These are phyloP conservation scores for Littorina saxatilis DNA, from an alignment of 1,140 invertebrate species.

Conservation along the genomic window DNA sequence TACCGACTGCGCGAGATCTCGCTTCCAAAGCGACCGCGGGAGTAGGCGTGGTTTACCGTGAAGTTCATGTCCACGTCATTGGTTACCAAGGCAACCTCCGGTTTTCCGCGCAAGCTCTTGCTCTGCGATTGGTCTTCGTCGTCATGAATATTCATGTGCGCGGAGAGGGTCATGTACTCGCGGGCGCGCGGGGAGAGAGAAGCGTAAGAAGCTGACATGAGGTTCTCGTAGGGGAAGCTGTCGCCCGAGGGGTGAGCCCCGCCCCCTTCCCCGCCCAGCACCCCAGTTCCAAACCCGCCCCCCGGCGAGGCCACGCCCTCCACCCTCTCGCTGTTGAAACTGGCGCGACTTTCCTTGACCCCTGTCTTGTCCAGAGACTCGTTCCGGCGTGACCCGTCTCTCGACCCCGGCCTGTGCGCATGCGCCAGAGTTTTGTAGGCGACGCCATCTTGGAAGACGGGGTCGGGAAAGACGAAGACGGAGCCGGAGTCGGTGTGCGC, in stretches of 20 bases:
- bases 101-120: slow-evolving; percentile 30
- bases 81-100: slow-evolving; percentile 52
- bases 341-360: background rate
- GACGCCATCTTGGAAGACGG: background rate
- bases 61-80: slow-evolving; percentile 53
- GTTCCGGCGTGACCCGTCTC: slow-evolving; percentile 1
- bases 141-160: slow-evolving; percentile 50
- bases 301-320: background rate
- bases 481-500: slow-evolving; percentile 28
- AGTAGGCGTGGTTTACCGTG: slow-evolving; percentile 50
- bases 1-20: too few species aligned
- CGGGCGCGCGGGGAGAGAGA: slow-evolving; percentile 16
- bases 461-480: slow-evolving; percentile 23
- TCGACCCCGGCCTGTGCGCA: background rate
- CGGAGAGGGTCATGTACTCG: slow-evolving; percentile 50
- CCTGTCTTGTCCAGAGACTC: slow-evolving; percentile 15
- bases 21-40: slow-evolving; percentile 11
- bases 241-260: background rate
- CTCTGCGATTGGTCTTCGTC: slow-evolving; percentile 36
- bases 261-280: slow-evolving; percentile 9
- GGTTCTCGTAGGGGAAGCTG: background rate
- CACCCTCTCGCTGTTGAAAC: background rate
- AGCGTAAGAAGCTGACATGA: slow-evolving; percentile 31
- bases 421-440: slow-evolving; percentile 9
- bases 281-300: background rate